Conservation (phyloP, 1,140 invertebrate genomes). For the Papilio aristodemus region DNA sequence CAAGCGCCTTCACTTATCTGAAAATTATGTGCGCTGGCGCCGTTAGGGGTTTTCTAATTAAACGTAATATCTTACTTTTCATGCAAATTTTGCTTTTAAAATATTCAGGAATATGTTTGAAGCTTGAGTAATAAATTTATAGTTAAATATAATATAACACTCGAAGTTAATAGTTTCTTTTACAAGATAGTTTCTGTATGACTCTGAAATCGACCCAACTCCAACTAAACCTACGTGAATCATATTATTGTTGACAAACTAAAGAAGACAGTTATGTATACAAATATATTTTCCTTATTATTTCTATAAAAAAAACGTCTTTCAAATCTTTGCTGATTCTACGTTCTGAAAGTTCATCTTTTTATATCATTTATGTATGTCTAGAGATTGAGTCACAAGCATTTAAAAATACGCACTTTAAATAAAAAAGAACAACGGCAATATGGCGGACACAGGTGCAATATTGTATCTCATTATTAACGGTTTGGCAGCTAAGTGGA, state of each 20-base stretch:
- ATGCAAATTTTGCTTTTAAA: neutral
- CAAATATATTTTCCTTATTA: no score
- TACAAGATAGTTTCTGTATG: no score
- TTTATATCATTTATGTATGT: no score
- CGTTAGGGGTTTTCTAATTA: conserved; percentile 14
- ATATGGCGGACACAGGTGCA: conserved; percentile 40
- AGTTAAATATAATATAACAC: neutral
- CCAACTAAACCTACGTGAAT: no score
- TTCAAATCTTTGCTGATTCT: no score
- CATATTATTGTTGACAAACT: no score
- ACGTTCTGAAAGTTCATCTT: no score
- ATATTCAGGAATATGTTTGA: neutral
- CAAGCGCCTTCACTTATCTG: conserved; percentile 34
- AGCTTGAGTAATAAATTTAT: neutral
- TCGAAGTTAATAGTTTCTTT: no score
- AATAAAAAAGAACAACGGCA: conserved; percentile 41
- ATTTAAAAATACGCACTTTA: conserved; percentile 6
- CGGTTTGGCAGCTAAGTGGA: conserved; percentile 49
- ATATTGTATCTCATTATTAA: conserved; percentile 47
- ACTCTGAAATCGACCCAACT: no score
- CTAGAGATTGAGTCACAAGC: neutral
- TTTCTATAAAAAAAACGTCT: no score
- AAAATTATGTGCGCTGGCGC: conserved; percentile 11
- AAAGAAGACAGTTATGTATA: no score
- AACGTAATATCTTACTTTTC: neutral